phyloP scores from a whole-genome alignment of 2,888 invertebrate species.

The Scaptomyza reducta region DNA sequence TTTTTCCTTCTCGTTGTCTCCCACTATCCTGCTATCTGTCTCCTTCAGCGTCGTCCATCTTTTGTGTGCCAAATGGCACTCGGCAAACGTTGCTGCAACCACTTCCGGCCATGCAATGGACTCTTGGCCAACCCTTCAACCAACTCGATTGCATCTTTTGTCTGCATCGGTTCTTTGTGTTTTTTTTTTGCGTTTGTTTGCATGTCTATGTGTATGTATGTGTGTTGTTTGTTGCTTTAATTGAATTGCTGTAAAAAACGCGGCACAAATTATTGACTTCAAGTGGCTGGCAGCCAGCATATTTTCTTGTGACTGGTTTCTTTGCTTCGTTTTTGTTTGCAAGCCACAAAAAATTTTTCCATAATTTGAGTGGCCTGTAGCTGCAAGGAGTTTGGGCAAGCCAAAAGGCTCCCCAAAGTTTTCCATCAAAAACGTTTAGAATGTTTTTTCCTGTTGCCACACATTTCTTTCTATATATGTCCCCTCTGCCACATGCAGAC shows the following conservation, averaged over 20 bases:
- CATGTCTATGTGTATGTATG: constrained; percentile 12
- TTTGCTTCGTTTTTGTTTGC: constrained; percentile 18
- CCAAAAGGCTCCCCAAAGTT: constrained; percentile 62
- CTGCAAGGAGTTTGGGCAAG: constrained; percentile 53
- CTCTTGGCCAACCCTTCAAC: constrained; percentile 60
- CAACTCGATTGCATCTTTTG: constrained; percentile 63
- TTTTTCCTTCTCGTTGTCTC: neutral
- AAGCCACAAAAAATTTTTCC: constrained; percentile 47
- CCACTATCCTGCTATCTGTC: constrained; percentile 20
- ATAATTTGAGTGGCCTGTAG: constrained; percentile 61
- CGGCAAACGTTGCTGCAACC: constrained; percentile 64
- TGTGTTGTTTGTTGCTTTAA: constrained; percentile 46
- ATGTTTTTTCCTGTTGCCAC: constrained; percentile 69
- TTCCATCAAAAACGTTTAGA: constrained; percentile 72
- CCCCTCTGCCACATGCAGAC: constrained; percentile 18
- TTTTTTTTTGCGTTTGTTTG: neutral
- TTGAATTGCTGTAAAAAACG: constrained; percentile 68
- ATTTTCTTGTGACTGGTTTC: constrained; percentile 21
- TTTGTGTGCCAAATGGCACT: constrained; percentile 72
- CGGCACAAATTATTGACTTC: constrained; percentile 60
- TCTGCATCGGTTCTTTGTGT: constrained; percentile 28
- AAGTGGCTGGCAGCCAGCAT: constrained; percentile 55
- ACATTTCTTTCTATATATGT: constrained; percentile 50
- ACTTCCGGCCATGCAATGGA: constrained; percentile 64
- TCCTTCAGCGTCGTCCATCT: constrained; percentile 41